Conservation (phyloP, 2,797 vertebrate species). For the Bryconaethiops microstoma region DNA sequence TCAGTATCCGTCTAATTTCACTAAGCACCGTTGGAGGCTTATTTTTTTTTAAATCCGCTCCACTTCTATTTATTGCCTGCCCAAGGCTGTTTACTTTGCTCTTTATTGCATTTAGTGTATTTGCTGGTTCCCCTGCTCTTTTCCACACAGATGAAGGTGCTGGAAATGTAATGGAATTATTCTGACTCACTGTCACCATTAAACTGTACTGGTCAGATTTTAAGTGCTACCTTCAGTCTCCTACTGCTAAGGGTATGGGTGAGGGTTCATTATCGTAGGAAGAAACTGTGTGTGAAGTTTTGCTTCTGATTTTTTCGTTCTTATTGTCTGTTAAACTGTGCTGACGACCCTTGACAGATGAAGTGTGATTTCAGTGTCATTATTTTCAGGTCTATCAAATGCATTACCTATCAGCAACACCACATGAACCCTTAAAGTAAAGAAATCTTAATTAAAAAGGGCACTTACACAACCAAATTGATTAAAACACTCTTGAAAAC, state of each 20-base stretch:
- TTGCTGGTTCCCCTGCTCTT: conserved; percentile 44
- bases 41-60: conserved; percentile 72
- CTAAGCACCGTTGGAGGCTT: conserved; percentile 59
- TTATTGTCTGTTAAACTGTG: too few species aligned
- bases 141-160: conserved; percentile 46
- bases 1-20: conserved; percentile 74
- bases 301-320: too few species aligned
- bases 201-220: not conserved
- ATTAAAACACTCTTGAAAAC: too few species aligned
- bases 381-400: too few species aligned
- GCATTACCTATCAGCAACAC: too few species aligned
- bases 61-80: conserved; percentile 77
- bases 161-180: conserved; percentile 48
- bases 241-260: not conserved
- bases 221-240: not conserved
- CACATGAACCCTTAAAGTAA: too few species aligned
- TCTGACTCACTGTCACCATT: conserved; percentile 4
- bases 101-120: conserved; percentile 55
- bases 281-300: not conserved
- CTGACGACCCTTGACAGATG: too few species aligned
- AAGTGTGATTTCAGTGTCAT: too few species aligned
- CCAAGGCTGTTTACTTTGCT: conserved; percentile 72
- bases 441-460: too few species aligned
- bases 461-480: too few species aligned
- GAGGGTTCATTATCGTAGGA: not conserved